Conservation (phyloP, 2,113 vertebrate species). For the Mastomys coucha region DNA sequence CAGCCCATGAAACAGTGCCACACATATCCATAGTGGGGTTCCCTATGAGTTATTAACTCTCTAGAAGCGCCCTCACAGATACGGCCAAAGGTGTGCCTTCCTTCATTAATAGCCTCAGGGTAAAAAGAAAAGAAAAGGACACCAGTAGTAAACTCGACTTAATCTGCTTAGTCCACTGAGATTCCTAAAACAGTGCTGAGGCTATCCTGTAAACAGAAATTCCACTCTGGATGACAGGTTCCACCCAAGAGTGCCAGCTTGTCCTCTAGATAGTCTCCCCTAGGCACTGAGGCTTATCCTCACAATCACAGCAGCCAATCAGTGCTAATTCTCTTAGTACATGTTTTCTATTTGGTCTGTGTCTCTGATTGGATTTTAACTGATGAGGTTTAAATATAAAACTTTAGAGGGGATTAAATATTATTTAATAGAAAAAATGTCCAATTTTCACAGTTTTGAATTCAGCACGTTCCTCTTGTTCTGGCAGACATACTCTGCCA, state of each 20-base stretch:
- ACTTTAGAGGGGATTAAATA: neutral
- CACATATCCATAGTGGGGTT: neutral
- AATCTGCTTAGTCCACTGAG: neutral
- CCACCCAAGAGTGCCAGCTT: neutral
- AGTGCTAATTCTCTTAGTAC: neutral
- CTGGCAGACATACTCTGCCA: neutral
- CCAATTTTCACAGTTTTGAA: neutral
- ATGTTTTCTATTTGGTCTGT: neutral
- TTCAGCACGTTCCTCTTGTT: neutral
- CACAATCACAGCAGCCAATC: neutral
- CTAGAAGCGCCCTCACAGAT: neutral
- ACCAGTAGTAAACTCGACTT: neutral
- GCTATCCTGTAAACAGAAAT: neutral
- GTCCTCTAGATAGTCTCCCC: neutral
- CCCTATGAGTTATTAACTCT: neutral
- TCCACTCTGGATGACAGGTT: neutral
- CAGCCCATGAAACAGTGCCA: neutral
- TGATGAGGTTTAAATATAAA: slow-evolving; percentile 8
- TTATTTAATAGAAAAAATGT: neutral
- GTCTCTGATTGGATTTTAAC: slow-evolving; percentile 30
- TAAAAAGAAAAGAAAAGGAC: neutral
- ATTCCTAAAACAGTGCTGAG: neutral
- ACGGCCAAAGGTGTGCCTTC: neutral
- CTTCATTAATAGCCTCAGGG: neutral
- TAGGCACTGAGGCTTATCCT: neutral